A percentile compares a stretch with the other conserved stretches of the same genome.
Evolutionary conservation across 2,113 vertebrate genomes (phyloP).

Genomic region (Callithrix jacchus): DNA sequence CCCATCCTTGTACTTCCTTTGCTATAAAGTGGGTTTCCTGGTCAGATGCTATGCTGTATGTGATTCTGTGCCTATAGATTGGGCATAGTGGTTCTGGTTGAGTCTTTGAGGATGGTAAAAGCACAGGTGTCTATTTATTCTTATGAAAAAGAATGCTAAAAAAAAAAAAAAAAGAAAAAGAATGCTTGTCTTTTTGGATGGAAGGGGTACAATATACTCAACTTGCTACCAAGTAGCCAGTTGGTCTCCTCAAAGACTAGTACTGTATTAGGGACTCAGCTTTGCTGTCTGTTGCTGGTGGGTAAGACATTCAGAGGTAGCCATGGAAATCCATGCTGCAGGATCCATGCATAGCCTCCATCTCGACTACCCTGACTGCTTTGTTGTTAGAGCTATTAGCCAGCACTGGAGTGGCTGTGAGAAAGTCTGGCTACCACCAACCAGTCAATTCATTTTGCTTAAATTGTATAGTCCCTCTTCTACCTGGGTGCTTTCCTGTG

Average conservation of each 20-base stretch:
- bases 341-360: neutral
- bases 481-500: neutral
- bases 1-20: neutral
- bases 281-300: neutral
- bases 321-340: neutral
- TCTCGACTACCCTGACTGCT: neutral
- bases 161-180: too few relatives aligned
- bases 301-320: neutral
- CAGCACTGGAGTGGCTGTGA: neutral
- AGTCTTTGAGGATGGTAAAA: neutral
- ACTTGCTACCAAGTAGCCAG: neutral
- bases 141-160: neutral
- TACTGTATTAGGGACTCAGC: neutral
- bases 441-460: neutral
- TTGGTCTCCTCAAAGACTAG: neutral
- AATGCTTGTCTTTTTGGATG: neutral
- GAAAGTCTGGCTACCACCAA: neutral
- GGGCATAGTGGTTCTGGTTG: neutral
- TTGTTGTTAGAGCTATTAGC: neutral
- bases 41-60: neutral
- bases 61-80: neutral
- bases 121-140: neutral
- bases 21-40: neutral
- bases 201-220: neutral
- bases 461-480: neutral